Conservation (phyloP, 1,140 invertebrate species). For the Centruroides sculpturatus region DNA sequence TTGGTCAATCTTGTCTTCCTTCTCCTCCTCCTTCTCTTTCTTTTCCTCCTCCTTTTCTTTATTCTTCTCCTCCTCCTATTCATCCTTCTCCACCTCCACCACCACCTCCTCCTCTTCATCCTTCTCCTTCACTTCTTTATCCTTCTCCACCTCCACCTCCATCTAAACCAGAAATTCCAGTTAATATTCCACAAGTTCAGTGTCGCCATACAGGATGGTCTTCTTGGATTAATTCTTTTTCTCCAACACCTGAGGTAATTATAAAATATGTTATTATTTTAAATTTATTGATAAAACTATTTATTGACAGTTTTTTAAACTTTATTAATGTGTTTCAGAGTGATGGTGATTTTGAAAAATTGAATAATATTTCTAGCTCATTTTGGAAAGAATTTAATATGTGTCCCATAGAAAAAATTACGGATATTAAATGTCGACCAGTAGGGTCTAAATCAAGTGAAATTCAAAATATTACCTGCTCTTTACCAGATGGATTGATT, state of each 20-base stretch:
- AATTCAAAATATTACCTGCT: slow-evolving; percentile 51
- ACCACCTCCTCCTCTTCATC: too few relatives aligned
- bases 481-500: slow-evolving; percentile 48
- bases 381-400: not conserved
- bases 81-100: not conserved
- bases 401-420: not conserved
- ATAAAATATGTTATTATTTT: too few relatives aligned
- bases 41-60: not conserved
- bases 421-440: not conserved
- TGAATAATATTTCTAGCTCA: not conserved
- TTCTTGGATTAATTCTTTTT: too few relatives aligned
- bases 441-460: not conserved
- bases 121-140: not conserved
- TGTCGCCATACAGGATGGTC: too few relatives aligned
- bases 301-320: not conserved
- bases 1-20: not conserved
- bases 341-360: not conserved
- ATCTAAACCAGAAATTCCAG: too few relatives aligned
- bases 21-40: not conserved
- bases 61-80: not conserved
- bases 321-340: not conserved
- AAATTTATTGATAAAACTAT: too few relatives aligned
- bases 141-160: too few relatives aligned
- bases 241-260: too few relatives aligned
- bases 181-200: too few relatives aligned